A percentile compares a stretch with the other conserved stretches of the same genome.
Conservation (phyloP, 2,113 vertebrate species). For the Gymnogyps californianus region DNA sequence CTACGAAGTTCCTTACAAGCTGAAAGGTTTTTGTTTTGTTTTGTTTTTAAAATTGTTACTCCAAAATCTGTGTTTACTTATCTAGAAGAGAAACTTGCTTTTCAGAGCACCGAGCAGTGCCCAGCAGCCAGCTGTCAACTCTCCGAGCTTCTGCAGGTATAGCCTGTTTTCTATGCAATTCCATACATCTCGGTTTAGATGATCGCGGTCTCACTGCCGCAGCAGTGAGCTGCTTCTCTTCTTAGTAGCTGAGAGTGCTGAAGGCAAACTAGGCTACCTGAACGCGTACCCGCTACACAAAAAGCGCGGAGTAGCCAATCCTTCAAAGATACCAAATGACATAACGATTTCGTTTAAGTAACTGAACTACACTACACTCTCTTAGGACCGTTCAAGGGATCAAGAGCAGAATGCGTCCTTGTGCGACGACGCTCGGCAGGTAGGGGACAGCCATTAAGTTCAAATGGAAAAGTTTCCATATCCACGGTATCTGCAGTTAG, state of each 20-base stretch:
- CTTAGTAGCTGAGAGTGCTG: not conserved
- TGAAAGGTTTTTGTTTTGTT: not conserved
- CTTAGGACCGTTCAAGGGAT: not conserved
- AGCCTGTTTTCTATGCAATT: not conserved
- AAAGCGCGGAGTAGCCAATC: not conserved
- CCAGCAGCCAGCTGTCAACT: not conserved
- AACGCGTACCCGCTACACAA: too few species aligned
- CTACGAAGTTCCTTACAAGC: not conserved
- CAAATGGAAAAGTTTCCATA: not conserved
- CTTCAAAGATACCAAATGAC: not conserved
- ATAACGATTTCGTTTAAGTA: not conserved
- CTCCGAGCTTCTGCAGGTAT: not conserved
- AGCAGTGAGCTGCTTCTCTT: not conserved
- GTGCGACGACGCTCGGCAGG: not conserved
- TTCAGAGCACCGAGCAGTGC: not conserved
- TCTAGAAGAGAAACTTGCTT: not conserved
- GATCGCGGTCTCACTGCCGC: rapidly evolving
- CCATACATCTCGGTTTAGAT: rapidly evolving
- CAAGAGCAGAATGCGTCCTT: not conserved
- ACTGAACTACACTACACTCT: not conserved
- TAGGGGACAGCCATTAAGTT: not conserved
- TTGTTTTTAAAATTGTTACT: not conserved
- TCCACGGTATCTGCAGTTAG: constrained; percentile 47
- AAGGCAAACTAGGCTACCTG: not conserved
- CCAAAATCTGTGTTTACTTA: not conserved